Base-by-base conservation (phyloP, 1,140 invertebrate genomes). In the Megalopta genalis region DNA sequence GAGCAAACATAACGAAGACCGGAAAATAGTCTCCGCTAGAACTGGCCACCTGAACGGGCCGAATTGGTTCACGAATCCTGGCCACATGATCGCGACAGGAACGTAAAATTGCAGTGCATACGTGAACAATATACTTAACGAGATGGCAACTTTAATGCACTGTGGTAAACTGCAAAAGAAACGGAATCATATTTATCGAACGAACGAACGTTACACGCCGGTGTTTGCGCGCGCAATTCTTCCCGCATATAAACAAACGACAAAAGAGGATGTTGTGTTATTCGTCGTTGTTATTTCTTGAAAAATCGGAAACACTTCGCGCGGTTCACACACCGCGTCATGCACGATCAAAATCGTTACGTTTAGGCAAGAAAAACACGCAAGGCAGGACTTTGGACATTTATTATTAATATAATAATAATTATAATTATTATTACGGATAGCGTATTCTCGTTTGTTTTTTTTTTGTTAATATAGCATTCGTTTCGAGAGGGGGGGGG, bases 31-130 rank as follows among this genome's bases (percentile, higher is more conserved):
- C 92, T 97, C 96, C 0, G 92, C 89, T 14, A 93, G 32, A 6
- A 94, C 88, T 32, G 94, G 94, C 78, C 93, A 93, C 76, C 93
- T 93, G 72, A 94, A 93, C 21, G 94, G 93, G 14, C 93, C 92
- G 62, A 93, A 93, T 37, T 89, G 89, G 2, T 93, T 86, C n/a
- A 90, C 82, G 0, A 95, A 82, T 32, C 83, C 86, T 0, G 94
- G 94, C 95, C 95, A 95, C 32, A 95, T 93, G 49, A 96, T 95
- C 39, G 94, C 94, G 32, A 95, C 92, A 57, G 97, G 96, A 3
- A 98, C 96, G 90, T 98, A 98, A 86, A 98, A 96, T 92, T 98
- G 97, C 65, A 98, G 93, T n/a, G 96, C 95, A 91, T 97, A 98
- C 0, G 96, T 95, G 67, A 97, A 93, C 82, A 97, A 94, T 81